Percentiles rank a stretch among this genome's conserved stretches.
These are phyloP conservation scores for Tetrapedia diversipes DNA, from an alignment of 2,888 invertebrate species.

Conservation along the genomic window DNA sequence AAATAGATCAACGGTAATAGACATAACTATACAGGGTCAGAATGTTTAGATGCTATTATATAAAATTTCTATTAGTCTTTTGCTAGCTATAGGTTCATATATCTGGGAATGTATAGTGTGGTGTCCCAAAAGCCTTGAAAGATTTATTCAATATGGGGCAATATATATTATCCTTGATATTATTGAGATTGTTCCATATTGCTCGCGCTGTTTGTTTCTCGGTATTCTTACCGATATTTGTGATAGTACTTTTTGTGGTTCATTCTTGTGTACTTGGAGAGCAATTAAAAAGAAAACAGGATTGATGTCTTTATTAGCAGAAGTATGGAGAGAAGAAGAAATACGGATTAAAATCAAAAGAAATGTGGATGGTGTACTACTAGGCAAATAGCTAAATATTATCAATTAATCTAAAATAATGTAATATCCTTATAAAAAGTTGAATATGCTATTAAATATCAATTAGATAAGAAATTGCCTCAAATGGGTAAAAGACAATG, in stretches of 20 bases:
- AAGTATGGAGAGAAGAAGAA: conserved; percentile 82
- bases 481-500: conserved; percentile 82
- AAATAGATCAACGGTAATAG: conserved; percentile 75
- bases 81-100: conserved; percentile 81
- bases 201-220: conserved; percentile 81
- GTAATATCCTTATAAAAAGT: not conserved
- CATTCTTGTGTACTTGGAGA: conserved; percentile 83
- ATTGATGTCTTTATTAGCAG: conserved; percentile 80
- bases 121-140: conserved; percentile 68
- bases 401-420: not conserved
- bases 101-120: conserved; percentile 81
- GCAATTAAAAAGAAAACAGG: conserved; percentile 75
- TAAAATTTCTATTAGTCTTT: conserved; percentile 68
- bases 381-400: conserved; percentile 67
- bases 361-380: conserved; percentile 78
- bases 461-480: conserved; percentile 72
- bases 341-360: conserved; percentile 75
- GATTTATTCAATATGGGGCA: conserved; percentile 80
- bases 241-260: conserved; percentile 77
- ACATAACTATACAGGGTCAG: not conserved
- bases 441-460: not conserved
- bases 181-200: conserved; percentile 76
- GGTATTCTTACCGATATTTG: conserved; percentile 82
- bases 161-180: conserved; percentile 81
- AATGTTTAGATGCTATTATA: not conserved